These are phyloP conservation scores for Pogonocherus hispidulus DNA, from an alignment of 2,888 invertebrate genomes.

Conservation along the genomic window DNA sequence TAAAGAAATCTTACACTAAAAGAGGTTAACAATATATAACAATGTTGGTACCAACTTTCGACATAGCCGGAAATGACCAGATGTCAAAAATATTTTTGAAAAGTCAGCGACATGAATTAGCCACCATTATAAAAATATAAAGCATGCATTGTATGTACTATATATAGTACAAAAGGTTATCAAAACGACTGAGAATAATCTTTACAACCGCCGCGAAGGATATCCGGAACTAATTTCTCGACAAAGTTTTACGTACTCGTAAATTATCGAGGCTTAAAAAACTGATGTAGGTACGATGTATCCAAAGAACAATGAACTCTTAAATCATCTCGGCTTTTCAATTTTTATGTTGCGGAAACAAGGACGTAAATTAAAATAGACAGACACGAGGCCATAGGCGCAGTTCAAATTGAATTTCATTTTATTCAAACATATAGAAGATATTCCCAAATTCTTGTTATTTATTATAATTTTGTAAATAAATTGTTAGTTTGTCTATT, in stretches of 20 bases:
- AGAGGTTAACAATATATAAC: too few species aligned
- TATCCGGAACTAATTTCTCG: neutral
- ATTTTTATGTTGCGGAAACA: conserved; percentile 43
- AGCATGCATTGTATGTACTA: neutral
- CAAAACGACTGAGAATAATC: neutral
- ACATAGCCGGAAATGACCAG: too few species aligned
- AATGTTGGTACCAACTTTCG: too few species aligned
- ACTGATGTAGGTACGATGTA: neutral
- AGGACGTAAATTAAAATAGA: conserved; percentile 40
- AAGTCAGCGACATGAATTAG: too few species aligned
- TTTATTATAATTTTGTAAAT: too few species aligned
- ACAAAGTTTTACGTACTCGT: neutral
- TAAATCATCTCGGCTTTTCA: conserved; percentile 19
- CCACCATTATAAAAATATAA: too few species aligned
- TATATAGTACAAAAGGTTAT: neutral
- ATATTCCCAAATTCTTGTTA: too few species aligned
- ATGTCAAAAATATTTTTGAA: too few species aligned
- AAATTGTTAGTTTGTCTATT: too few species aligned
- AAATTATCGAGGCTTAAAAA: neutral
- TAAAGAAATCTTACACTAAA: too few species aligned
- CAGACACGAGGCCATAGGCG: neutral
- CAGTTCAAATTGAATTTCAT: too few species aligned
- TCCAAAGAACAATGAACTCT: conserved; percentile 37
- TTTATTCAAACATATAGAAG: too few species aligned
- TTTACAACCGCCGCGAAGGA: neutral